Evolutionary conservation across 2,888 invertebrate species (phyloP).

Genomic region (Phengaris arion): DNA sequence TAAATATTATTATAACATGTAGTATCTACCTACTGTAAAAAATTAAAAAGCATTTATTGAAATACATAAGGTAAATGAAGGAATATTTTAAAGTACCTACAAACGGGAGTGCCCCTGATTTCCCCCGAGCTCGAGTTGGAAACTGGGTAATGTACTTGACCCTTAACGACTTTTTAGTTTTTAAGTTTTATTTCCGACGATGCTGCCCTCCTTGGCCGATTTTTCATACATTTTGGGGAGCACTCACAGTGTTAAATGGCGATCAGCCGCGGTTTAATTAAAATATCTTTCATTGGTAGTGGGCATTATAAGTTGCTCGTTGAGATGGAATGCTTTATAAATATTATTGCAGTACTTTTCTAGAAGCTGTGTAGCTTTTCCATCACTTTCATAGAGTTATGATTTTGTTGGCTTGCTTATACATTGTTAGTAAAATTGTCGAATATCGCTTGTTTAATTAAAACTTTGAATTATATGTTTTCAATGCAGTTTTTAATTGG

Average conservation of each 20-base stretch:
- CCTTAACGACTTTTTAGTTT: conserved; percentile 22
- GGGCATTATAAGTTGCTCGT: neutral
- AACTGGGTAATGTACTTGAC: conserved; percentile 32
- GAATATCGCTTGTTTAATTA: no score
- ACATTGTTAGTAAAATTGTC: no score
- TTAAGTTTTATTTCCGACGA: conserved; percentile 17
- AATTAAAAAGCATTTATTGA: conserved; percentile 7
- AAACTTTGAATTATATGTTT: no score
- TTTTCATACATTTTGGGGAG: conserved; percentile 11
- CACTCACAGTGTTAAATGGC: neutral
- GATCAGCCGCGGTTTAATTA: conserved; percentile 4
- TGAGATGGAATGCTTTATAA: neutral
- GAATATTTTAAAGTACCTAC: conserved; percentile 49
- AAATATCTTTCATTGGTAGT: neutral
- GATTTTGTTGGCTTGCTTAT: no score
- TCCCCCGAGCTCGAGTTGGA: conserved; percentile 50
- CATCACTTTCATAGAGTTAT: no score
- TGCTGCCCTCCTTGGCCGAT: neutral
- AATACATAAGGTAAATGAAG: conserved; percentile 28
- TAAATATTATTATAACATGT: neutral
- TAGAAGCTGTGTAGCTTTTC: neutral
- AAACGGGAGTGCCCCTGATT: conserved; percentile 47
- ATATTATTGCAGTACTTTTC: neutral
- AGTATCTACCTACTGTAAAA: neutral
- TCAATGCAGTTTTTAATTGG: no score